Base-by-base conservation (phyloP, 2,113 vertebrate species). In the Seriola rivoliana region DNA sequence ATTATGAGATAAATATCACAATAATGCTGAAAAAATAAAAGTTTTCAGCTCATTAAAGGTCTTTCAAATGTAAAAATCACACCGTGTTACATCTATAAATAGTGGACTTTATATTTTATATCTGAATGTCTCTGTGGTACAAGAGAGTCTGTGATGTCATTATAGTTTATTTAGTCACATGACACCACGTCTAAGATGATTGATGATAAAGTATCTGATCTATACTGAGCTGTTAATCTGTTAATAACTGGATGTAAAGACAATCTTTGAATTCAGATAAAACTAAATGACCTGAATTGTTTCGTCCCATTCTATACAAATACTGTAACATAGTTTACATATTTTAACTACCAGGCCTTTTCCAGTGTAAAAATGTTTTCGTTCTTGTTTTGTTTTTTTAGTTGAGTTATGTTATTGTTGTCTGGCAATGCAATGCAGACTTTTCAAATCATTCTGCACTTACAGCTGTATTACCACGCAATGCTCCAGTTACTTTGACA, bases 361-460 rank as follows among this genome's bases (percentile, higher is more conserved):
- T 55, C 54, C 67, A 73, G 55, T 66, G 44, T 58, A 77, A 50
- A 79, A 66, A 21, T 42, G 32, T 68, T 36, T 55, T 57, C 1
- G 4, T 57, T 67, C 2, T 29, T 29, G 29, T 44, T 59, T 57
- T 1, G 5, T 50, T 67, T 44, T 59, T 68, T 55, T 13, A 11
- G 29, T n/a, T 54, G 46, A 38, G 60, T 82, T 57, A 38, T 16
- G 40, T 69, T 71, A 77, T 44, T 81, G 57, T 34, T 48, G 42
- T 85, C 68, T 57, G 64, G 46, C 63, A 71, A 55, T 65, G 32
- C 58, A 38, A 52, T 13, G 23, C 80, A 75, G 85, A 69, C 38
- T 62, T 65, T 78, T 88, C 71, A 40, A 64, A 72, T 78, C 58
- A 36, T 36, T 71, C 72, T 76, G 60, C 71, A 58, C 55, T 48